Percentiles rank a stretch among this genome's conserved stretches.
Evolutionary conservation across 2,797 vertebrate genomes (phyloP).

Genomic region (Clangula hyemalis): DNA sequence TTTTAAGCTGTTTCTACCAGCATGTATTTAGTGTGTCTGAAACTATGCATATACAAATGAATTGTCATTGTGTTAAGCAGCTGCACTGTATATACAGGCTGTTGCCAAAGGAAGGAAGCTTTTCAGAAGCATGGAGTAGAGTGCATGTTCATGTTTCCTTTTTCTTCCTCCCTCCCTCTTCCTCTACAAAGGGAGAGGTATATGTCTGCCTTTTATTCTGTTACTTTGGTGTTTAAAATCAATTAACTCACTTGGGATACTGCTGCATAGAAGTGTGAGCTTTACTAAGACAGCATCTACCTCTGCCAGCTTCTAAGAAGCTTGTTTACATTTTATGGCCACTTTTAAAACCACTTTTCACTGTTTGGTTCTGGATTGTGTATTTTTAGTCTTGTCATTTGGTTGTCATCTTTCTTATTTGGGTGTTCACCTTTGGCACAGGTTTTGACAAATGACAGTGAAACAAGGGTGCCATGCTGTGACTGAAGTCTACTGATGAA

Average conservation of each 20-base stretch:
- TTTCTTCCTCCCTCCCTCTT: neutral
- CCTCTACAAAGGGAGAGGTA: neutral
- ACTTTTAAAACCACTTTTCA: neutral
- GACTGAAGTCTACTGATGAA: neutral
- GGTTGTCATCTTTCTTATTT: neutral
- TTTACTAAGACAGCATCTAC: neutral
- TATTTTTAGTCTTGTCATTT: neutral
- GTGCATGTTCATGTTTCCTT: neutral
- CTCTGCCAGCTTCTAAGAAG: neutral
- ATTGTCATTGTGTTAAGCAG: neutral
- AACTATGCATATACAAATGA: neutral
- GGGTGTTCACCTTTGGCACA: too few relatives aligned
- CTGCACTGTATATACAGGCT: neutral
- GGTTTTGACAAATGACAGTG: neutral
- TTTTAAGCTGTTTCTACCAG: neutral
- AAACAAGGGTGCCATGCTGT: neutral
- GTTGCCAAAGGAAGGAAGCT: neutral
- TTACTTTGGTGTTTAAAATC: neutral
- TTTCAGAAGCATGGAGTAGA: neutral
- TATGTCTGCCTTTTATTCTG: neutral
- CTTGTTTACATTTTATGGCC: neutral
- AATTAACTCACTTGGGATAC: fast-evolving
- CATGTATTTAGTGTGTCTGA: neutral
- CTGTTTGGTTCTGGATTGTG: neutral
- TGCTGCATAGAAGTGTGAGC: neutral